Base-by-base conservation (phyloP, 2,797 vertebrate species). In the Cyclopterus lumpus region DNA sequence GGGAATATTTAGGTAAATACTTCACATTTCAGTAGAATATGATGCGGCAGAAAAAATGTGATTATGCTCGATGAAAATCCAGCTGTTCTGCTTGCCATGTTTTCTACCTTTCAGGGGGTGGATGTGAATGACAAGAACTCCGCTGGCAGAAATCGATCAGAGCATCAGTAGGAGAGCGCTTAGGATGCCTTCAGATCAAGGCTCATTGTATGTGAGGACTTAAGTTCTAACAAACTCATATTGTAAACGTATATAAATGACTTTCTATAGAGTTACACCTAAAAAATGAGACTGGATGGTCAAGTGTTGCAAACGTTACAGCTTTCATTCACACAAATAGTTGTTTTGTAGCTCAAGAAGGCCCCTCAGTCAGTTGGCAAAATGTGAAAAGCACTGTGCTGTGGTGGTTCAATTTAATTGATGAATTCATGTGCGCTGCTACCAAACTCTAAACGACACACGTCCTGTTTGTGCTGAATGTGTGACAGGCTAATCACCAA, bases 81-180 rank as follows among this genome's bases (percentile, higher is more conserved):
- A 49, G 70, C 77, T 83, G 54, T 77, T 81, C 75, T 84, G 80
- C 74, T 69, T 81, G 81, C 70, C 69, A 78, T 85, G 81, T 82
- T 89, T 77, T 82, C 36, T 36, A 67, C 77, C 79, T 82, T 75
- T 66, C 36, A 79, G 68, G 81, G 36, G 2, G 62, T 66, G 65
- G 63, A 82, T 59, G 48, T 73, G 76, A 88, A 90, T 81, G 88
- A 88, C 76, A 88, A 80, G 80, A 88, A 73, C 65, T 70, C 55
- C 28, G 82, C 77, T 83, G 85, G 80, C 82, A 86, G 77, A 86
- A 93, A 91, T 91, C 4, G 54, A 89, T 89, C 64, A 79, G 83
- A 79, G 84, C 78, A 78, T 91, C 88, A 86, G 57, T 76, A 68
- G 79, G 77, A 83, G 67, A 75, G 82, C 77, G 77, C 73, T 87